Percentiles rank a stretch among this genome's conserved stretches.
phyloP scores from a whole-genome alignment of 2,113 vertebrate species.

The Jaculus jaculus region DNA sequence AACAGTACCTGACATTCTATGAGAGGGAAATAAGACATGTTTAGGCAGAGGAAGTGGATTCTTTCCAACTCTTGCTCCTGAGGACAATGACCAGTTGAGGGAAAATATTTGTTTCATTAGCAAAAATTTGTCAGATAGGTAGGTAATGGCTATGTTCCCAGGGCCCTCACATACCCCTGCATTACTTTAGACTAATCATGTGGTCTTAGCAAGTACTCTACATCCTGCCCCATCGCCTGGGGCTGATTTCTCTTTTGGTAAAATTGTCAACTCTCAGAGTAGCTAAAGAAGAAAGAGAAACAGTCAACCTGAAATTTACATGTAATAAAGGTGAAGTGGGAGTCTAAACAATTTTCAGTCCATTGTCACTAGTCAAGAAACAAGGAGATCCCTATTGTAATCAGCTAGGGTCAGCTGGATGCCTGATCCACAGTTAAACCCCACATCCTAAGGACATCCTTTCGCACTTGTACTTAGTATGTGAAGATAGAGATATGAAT shows the following conservation, averaged over 20 bases:
- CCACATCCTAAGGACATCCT: rapidly evolving
- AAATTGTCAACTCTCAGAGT: background rate
- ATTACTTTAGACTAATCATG: background rate
- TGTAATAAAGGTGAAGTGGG: too few species aligned
- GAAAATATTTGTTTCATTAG: background rate
- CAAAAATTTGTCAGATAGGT: background rate
- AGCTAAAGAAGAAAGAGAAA: too few species aligned
- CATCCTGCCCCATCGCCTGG: background rate
- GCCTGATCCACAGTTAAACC: rapidly evolving
- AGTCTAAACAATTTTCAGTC: rapidly evolving
- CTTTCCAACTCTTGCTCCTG: background rate
- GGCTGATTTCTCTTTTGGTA: too few species aligned
- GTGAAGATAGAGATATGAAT: too few species aligned
- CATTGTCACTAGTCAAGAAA: background rate
- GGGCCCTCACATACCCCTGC: background rate
- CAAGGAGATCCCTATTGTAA: background rate
- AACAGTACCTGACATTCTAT: background rate
- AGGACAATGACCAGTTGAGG: background rate
- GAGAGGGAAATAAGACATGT: background rate
- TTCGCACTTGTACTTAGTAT: background rate
- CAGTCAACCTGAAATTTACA: background rate
- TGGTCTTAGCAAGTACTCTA: background rate
- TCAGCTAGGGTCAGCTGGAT: too few species aligned
- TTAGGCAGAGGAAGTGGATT: too few species aligned
- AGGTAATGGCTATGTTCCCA: background rate